Evolutionary conservation across 1,140 invertebrate genomes (phyloP).

Genomic region (Samia ricini): DNA sequence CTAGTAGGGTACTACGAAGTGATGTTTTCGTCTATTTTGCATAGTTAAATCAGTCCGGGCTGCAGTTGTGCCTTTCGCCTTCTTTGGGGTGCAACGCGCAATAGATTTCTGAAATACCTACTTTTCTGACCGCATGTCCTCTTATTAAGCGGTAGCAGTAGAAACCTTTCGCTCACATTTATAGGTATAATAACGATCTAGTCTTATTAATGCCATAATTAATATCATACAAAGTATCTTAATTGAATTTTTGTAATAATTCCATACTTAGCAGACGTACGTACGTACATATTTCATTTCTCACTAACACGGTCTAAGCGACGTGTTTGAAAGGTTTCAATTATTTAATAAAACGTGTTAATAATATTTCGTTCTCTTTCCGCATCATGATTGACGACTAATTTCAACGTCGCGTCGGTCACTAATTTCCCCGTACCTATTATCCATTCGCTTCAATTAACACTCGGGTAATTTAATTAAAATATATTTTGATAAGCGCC

Average conservation of each 20-base stretch:
- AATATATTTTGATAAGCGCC: constrained; percentile 23
- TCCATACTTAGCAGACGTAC: neutral
- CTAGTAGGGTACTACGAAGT: too few relatives aligned
- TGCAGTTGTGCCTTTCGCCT: too few relatives aligned
- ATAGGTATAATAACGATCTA: neutral
- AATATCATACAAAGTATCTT: constrained; percentile 26
- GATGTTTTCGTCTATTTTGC: too few relatives aligned
- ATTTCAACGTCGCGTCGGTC: constrained; percentile 24
- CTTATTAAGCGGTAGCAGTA: too few relatives aligned
- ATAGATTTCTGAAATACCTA: too few relatives aligned
- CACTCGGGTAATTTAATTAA: constrained; percentile 36
- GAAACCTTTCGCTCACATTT: neutral
- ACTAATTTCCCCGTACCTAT: constrained; percentile 29
- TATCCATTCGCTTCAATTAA: constrained; percentile 41
- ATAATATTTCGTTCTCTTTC: neutral
- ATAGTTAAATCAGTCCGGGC: too few relatives aligned
- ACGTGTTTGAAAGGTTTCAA: neutral
- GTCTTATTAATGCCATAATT: neutral
- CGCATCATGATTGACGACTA: constrained; percentile 41
- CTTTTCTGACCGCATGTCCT: too few relatives aligned
- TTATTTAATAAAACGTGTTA: neutral
- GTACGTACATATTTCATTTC: neutral
- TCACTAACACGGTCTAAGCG: neutral
- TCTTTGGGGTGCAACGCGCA: too few relatives aligned
- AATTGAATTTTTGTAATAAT: constrained; percentile 8